Evolutionary conservation across 2,888 invertebrate genomes (phyloP).

Genomic region (Machimus rusticus): DNA sequence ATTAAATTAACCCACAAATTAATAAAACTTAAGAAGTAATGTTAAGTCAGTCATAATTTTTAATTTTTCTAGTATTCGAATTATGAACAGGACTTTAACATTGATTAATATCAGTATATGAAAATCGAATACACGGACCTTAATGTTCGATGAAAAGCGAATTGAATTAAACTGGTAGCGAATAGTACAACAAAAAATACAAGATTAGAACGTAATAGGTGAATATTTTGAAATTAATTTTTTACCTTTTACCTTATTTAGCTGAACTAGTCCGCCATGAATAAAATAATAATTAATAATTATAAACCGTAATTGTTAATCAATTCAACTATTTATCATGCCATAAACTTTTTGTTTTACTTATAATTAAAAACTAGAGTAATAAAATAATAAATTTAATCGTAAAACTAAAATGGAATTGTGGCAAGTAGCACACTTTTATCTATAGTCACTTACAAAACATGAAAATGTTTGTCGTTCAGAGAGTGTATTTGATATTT

Average conservation of each 20-base stretch:
- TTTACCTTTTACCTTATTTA: neutral
- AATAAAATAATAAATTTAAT: neutral
- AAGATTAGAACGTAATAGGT: neutral
- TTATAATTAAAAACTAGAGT: neutral
- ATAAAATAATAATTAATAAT: neutral
- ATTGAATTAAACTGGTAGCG: neutral
- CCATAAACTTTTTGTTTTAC: neutral
- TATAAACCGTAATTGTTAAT: neutral
- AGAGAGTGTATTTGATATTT: neutral
- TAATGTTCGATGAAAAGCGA: neutral
- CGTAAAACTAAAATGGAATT: neutral
- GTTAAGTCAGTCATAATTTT: too few species aligned
- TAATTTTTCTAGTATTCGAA: too few species aligned
- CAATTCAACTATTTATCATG: neutral
- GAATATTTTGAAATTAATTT: neutral
- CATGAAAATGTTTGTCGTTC: neutral
- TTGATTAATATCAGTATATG: neutral
- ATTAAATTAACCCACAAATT: too few species aligned
- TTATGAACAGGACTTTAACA: neutral
- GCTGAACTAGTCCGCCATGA: neutral
- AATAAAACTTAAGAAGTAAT: too few species aligned
- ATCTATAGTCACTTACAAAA: neutral
- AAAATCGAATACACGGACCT: too few species aligned
- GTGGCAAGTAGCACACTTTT: neutral
- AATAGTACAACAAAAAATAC: neutral